These are phyloP conservation scores for Odontomyia ornata DNA, from an alignment of 2,888 invertebrate genomes.

Conservation along the genomic window DNA sequence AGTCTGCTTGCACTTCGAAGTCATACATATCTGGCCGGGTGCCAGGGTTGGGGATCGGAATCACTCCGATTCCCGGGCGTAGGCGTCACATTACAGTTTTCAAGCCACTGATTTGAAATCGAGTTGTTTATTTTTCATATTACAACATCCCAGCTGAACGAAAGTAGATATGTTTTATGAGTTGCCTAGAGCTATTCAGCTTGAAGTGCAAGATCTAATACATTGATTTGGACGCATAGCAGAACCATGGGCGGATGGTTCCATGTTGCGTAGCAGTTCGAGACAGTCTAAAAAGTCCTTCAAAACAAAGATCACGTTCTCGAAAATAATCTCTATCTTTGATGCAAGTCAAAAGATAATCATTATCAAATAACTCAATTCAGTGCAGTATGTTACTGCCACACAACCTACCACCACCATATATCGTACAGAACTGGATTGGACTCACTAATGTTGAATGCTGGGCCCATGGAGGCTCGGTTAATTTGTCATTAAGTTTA, in stretches of 20 bases:
- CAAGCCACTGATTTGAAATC: conserved; percentile 61
- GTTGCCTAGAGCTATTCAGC: conserved; percentile 58
- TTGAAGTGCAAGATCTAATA: conserved; percentile 60
- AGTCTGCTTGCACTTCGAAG: too few species aligned
- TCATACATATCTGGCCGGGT: too few species aligned
- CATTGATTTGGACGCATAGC: conserved; percentile 62
- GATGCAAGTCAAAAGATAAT: conserved; percentile 51
- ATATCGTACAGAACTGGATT: too few species aligned
- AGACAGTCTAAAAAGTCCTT: conserved; percentile 61
- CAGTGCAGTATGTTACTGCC: too few species aligned
- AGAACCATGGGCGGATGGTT: conserved; percentile 59
- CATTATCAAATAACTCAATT: too few species aligned
- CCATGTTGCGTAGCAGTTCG: conserved; percentile 48
- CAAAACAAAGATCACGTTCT: conserved; percentile 58
- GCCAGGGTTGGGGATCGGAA: too few species aligned
- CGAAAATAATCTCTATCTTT: conserved; percentile 61
- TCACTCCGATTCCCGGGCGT: too few species aligned
- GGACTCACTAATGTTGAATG: too few species aligned
- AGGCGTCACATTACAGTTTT: too few species aligned
- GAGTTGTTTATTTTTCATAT: conserved; percentile 60
- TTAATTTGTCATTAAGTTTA: too few species aligned
- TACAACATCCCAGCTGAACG: conserved; percentile 58
- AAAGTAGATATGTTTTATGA: conserved; percentile 60
- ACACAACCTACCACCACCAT: too few species aligned
- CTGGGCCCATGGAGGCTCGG: too few species aligned